These are phyloP conservation scores for Hypolimnas misippus DNA, from an alignment of 2,888 invertebrate genomes.

Conservation along the genomic window DNA sequence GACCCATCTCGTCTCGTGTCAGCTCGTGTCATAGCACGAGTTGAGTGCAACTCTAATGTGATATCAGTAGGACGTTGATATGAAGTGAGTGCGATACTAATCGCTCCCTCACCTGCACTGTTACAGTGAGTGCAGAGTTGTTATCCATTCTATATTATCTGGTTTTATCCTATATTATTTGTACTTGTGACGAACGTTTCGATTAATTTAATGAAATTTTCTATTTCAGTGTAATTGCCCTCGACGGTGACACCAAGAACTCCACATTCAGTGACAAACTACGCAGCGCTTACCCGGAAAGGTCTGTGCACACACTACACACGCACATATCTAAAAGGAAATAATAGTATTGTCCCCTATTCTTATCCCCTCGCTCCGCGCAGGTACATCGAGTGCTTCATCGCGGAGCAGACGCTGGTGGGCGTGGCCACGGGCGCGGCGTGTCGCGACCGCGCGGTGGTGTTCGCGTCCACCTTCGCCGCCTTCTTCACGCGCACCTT, in stretches of 20 bases:
- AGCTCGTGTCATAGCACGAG: too few relatives aligned
- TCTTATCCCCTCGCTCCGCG: too few relatives aligned
- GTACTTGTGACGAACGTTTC: not conserved
- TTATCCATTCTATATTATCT: too few relatives aligned
- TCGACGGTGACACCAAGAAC: constrained; percentile 99
- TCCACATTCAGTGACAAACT: constrained; percentile 98
- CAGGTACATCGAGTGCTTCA: constrained; percentile 98
- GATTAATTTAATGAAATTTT: not conserved
- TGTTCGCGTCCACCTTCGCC: constrained; percentile 98
- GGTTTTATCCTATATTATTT: too few relatives aligned
- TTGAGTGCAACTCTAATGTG: too few relatives aligned
- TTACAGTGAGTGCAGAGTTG: not conserved
- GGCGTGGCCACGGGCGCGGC: constrained; percentile 98
- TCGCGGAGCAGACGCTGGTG: constrained; percentile 99
- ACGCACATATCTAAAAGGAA: too few relatives aligned
- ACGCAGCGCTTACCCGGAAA: constrained; percentile 87
- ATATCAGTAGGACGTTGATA: too few relatives aligned
- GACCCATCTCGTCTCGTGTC: too few relatives aligned
- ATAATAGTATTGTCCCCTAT: too few relatives aligned
- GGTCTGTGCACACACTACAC: too few relatives aligned
- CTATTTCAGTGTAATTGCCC: constrained; percentile 90
- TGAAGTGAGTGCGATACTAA: not conserved
- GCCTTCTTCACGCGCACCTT: constrained; percentile 98
- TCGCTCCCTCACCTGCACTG: not conserved
- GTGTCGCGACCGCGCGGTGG: constrained; percentile 95